phyloP scores from a whole-genome alignment of 2,888 invertebrate genomes.

The Carterocephalus palaemon region DNA sequence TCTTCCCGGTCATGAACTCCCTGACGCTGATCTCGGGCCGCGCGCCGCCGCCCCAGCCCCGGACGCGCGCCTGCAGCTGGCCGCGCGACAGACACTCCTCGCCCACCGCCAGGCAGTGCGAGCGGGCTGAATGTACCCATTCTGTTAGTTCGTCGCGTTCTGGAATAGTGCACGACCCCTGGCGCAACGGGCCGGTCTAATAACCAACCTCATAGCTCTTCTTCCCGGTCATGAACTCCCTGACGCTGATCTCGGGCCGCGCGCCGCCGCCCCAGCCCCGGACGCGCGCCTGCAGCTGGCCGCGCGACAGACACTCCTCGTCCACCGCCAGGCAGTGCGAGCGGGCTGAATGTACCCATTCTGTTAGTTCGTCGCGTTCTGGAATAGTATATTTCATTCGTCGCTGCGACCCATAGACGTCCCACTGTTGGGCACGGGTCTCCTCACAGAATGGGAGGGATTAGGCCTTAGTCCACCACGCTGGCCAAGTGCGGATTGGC shows the following conservation, averaged over 20 bases:
- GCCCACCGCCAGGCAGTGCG: constrained; percentile 47
- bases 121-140: constrained; percentile 49
- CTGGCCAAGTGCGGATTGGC: too few relatives aligned
- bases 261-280: constrained; percentile 50
- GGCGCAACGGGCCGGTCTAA: too few relatives aligned
- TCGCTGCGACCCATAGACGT: too few relatives aligned
- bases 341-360: constrained; percentile 50
- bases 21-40: constrained; percentile 66
- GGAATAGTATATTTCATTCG: too few relatives aligned
- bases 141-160: constrained; percentile 41
- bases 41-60: constrained; percentile 49
- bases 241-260: constrained; percentile 62
- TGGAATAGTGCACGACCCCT: too few relatives aligned
- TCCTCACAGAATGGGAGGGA: too few relatives aligned
- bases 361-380: constrained; percentile 44
- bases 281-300: constrained; percentile 58
- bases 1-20: constrained; percentile 89
- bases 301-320: constrained; percentile 58
- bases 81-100: constrained; percentile 63
- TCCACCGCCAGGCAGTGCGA: constrained; percentile 49
- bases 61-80: constrained; percentile 56
- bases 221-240: constrained; percentile 88
- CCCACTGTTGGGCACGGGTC: too few relatives aligned
- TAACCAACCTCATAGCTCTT: constrained; percentile 89
- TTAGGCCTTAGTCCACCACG: too few relatives aligned